A percentile compares a stretch with the other conserved stretches of the same genome.
These are phyloP conservation scores for Limnephilus marmoratus DNA, from an alignment of 2,888 invertebrate species.

Conservation along the genomic window DNA sequence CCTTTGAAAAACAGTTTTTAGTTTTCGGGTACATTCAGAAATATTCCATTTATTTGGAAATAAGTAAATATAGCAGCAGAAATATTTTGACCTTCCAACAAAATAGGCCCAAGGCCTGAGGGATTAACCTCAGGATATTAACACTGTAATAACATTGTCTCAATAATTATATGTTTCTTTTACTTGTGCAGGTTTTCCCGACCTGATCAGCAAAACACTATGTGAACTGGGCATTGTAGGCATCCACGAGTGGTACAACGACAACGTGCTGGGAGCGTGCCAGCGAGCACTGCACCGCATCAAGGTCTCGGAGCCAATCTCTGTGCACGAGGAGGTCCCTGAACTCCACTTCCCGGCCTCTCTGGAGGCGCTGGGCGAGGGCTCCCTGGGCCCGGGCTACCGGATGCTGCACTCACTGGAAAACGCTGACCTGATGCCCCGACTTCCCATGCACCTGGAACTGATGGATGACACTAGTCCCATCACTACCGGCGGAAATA, in stretches of 20 bases:
- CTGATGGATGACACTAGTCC: slow-evolving; percentile 10
- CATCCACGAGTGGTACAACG: slow-evolving; percentile 74
- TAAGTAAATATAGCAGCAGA: too few relatives aligned
- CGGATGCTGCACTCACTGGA: slow-evolving; percentile 82
- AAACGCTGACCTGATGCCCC: slow-evolving; percentile 70
- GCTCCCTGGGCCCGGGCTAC: slow-evolving; percentile 80
- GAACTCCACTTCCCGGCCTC: slow-evolving; percentile 77
- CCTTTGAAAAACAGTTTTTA: too few relatives aligned
- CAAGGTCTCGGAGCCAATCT: slow-evolving; percentile 69
- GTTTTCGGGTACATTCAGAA: too few relatives aligned
- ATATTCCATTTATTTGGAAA: too few relatives aligned
- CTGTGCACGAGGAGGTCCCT: slow-evolving; percentile 74
- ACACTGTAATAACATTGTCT: background rate
- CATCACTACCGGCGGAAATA: background rate
- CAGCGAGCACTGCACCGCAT: slow-evolving; percentile 72
- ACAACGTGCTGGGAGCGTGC: slow-evolving; percentile 73
- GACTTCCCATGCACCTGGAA: slow-evolving; percentile 36
- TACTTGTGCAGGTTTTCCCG: slow-evolving; percentile 71
- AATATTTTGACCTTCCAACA: too few relatives aligned
- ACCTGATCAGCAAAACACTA: slow-evolving; percentile 75
- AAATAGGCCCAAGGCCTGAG: too few relatives aligned
- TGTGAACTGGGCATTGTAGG: slow-evolving; percentile 74
- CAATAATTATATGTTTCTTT: background rate
- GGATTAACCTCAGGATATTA: too few relatives aligned
- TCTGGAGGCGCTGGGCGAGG: slow-evolving; percentile 75